Conservation (phyloP, 2,797 vertebrate genomes). For the Glossophaga mutica region DNA sequence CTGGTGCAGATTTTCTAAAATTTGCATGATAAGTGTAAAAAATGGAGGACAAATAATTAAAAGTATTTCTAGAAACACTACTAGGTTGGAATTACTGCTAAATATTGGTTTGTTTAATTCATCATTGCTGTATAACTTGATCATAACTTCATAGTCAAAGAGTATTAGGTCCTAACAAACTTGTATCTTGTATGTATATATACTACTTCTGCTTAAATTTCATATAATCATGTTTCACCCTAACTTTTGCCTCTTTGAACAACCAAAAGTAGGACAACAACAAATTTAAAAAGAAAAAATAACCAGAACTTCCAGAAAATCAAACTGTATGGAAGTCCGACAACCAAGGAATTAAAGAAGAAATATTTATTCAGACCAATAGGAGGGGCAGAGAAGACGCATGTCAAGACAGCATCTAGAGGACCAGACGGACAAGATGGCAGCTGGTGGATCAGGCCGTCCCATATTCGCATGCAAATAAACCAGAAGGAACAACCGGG, state of each 20-base stretch:
- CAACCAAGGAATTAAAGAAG: no score
- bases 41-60: not conserved
- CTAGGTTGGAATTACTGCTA: not conserved
- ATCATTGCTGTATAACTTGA: not conserved
- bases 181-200: not conserved
- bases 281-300: no score
- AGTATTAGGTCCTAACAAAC: not conserved
- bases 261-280: no score
- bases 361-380: no score
- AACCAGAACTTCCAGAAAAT: no score
- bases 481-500: no score
- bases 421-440: no score
- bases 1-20: constrained; percentile 19
- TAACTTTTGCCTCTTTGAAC: not conserved
- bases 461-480: no score
- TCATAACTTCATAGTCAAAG: not conserved
- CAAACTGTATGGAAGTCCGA: no score
- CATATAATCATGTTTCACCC: not conserved
- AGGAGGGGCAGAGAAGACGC: no score
- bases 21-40: not conserved
- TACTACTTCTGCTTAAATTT: constrained; percentile 14
- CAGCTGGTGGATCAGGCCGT: no score
- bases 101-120: not conserved
- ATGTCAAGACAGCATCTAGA: no score
- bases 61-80: not conserved